Base-by-base conservation (phyloP, 2,797 vertebrate species). In the Odontamblyopus lacepedii region DNA sequence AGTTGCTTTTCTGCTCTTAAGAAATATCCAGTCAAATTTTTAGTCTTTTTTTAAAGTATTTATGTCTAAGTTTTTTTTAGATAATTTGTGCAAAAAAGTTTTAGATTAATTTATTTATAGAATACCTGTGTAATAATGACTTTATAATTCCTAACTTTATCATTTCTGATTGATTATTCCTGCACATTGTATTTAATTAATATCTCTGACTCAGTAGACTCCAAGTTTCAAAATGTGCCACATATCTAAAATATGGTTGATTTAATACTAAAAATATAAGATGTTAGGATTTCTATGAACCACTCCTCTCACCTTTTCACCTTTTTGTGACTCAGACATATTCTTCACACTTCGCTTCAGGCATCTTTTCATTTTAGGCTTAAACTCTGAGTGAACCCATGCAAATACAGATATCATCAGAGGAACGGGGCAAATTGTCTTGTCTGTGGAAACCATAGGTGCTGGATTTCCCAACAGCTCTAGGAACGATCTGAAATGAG, bases 381-480 rank as follows among this genome's bases (percentile, higher is more conserved):
- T 88, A 80, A 91, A 79, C 88, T 87, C 51, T 38, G 9, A 72
- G 53, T 92, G 85, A 92, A 90, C 87, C 67, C 73, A 79, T 81
- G 77, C 67, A 57, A 70, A 74, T 75, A 79, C 67, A 78, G 61
- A 75, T 67, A 51, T 73, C 69, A 79, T 84, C 80, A 71, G 71
- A 76, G 63, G 81, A 23, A 59, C n/a, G 41, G 9, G 63, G 6
- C 3, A 69, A 66, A 76, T 35, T 29, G 4, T 29, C 29, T 23
- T 16, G 30, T 72, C 51, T 44, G 8, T 69, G 35, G 51, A 35
- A 38, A 75, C 4, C 15, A 29, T n/a, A 70, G 26, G 65, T 61
- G 77, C 44, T 15, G 44, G 13, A 48, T 13, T 27, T 57, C 76
- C 63, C 69, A 41, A 48, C 30, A 66, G 11, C 70, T 74, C 55